Evolutionary conservation across 2,113 vertebrate genomes (phyloP), one percentile per base, ranked within the genome.

Genomic region (Hydrolagus affinis): DNA sequence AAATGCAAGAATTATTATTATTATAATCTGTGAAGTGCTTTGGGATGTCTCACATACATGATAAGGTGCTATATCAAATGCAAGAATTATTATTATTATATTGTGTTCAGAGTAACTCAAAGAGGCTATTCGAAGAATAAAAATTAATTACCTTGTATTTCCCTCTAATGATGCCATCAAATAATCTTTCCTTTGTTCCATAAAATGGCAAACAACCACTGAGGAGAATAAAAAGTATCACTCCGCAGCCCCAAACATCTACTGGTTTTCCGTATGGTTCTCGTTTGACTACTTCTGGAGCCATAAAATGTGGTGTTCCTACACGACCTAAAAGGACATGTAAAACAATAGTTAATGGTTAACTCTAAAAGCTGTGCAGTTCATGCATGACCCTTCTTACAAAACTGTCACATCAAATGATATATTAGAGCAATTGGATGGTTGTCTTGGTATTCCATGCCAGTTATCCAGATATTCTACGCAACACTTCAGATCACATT

Each of bases 261-360:
- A 99, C 98, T 0, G 98, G 98, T 88, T 98, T 98, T 85, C 98
- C 98, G 11, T 99, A 99, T 0, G 98, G 98, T 89, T 99, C 97
- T 89, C 98, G 92, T 93, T 99, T 99, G 87, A 99, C 98, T 86
- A 99, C 98, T 91, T 99, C 97, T 68, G 98, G 98, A 85, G 97
- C 98, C 98, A 99, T 99, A 92, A 99, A 99, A 91, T 99, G 98
- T 87, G 98, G 98, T 21, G 98, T 99, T 80, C 98, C 98, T 77
- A 99, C 98, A 2, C 98, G 95, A 86, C 97, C 98, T 99, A 89
- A 73, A 86, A 71, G 17, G 71, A n/a, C 8, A 25, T 21, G 30
- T 9, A 59, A 69, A n/a, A 68, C 28, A 23, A 85, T 0, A 62
- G 21, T 25, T 44, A 25, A 85, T 21, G 56, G 19, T 11, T 44